phyloP scores from a whole-genome alignment of 2,113 vertebrate genomes.

The Silurus asotus region DNA sequence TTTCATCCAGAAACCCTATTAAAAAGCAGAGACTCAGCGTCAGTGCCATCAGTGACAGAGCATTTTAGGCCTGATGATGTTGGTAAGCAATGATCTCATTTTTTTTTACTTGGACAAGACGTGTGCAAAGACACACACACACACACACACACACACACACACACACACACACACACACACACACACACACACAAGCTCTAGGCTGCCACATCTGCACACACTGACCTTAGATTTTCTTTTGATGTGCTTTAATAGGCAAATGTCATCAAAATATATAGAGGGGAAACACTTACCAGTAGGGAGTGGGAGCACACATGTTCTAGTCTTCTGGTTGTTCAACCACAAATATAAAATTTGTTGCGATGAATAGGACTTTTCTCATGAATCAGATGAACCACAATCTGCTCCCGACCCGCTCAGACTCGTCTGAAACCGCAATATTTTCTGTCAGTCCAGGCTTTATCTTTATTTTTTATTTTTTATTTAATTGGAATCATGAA shows the following conservation, averaged over 20 bases:
- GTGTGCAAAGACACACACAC: not conserved
- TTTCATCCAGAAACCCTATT: constrained; percentile 18
- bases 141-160: constrained; percentile 48
- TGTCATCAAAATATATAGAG: constrained; percentile 38
- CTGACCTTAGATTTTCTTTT: constrained; percentile 51
- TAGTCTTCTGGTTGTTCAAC: not conserved
- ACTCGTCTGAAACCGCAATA: not conserved
- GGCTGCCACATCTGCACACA: constrained; percentile 40
- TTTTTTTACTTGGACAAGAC: not conserved
- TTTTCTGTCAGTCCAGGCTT: not conserved
- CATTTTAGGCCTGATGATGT: constrained; percentile 22
- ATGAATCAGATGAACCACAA: not conserved
- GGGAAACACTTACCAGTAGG: constrained; percentile 19
- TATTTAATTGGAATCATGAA: too few species aligned
- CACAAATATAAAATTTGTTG: constrained; percentile 10
- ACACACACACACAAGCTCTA: constrained; percentile 56
- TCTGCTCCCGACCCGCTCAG: not conserved
- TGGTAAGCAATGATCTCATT: constrained; percentile 41
- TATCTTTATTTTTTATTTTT: too few species aligned
- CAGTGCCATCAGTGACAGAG: constrained; percentile 38
- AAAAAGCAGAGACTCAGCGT: constrained; percentile 13
- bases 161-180: constrained; percentile 56
- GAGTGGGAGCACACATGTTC: not conserved
- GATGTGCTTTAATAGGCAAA: constrained; percentile 53
- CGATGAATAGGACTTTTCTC: constrained; percentile 30